Percentiles rank a stretch among this genome's conserved stretches.
Evolutionary conservation across 2,113 vertebrate species (phyloP).

Genomic region (Osmerus mordax): DNA sequence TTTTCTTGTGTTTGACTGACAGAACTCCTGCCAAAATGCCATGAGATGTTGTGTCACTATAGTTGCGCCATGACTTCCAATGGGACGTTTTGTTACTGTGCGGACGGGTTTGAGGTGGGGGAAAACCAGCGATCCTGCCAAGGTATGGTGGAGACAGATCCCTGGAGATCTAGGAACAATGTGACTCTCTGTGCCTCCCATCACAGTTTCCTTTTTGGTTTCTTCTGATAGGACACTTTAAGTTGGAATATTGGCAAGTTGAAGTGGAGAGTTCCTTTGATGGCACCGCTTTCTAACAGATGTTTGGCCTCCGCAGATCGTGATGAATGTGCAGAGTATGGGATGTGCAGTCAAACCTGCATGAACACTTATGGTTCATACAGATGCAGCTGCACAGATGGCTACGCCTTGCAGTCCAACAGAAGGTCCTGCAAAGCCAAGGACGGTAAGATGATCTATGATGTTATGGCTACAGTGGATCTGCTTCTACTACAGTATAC

Average conservation of each 20-base stretch:
- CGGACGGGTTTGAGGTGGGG: conserved; percentile 71
- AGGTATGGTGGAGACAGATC: conserved; percentile 60
- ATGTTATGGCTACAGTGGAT: neutral
- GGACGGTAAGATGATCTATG: conserved; percentile 71
- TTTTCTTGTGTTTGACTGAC: conserved; percentile 34
- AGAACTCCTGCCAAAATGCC: conserved; percentile 77
- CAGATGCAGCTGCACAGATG: conserved; percentile 79
- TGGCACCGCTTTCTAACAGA: conserved; percentile 14
- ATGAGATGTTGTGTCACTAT: conserved; percentile 74
- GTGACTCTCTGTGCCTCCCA: too few species aligned
- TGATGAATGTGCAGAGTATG: conserved; percentile 79
- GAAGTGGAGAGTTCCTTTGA: conserved; percentile 8
- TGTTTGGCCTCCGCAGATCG: conserved; percentile 66
- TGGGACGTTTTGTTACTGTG: conserved; percentile 75
- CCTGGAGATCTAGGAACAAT: too few species aligned
- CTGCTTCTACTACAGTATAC: too few species aligned
- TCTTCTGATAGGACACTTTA: too few species aligned
- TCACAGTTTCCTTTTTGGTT: too few species aligned
- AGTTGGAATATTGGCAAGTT: too few species aligned
- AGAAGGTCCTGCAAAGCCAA: conserved; percentile 83
- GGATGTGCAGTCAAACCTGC: conserved; percentile 81
- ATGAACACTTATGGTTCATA: conserved; percentile 78
- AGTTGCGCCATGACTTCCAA: conserved; percentile 76
- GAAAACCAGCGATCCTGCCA: conserved; percentile 72
- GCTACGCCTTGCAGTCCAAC: conserved; percentile 79